Evolutionary conservation across 30 jellyfish, hydroid and myxozoan species (phyloP).

Genomic region (Aurelia coerulea): DNA sequence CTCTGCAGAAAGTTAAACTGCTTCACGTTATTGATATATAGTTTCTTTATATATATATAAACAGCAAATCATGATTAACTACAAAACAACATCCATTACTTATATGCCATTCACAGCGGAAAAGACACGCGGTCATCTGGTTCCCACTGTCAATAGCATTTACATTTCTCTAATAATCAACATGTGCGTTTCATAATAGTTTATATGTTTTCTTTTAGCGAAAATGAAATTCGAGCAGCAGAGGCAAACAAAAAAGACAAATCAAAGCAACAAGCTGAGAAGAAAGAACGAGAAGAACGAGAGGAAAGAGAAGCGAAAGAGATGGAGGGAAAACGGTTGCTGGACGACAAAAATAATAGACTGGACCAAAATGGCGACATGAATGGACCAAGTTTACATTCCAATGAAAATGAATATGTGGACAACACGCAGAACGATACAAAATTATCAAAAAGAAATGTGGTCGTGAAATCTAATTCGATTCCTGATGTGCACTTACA

Average conservation of each 20-base stretch:
- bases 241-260: slow-evolving; percentile 92
- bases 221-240: slow-evolving; percentile 95
- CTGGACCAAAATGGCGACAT: slow-evolving; percentile 61
- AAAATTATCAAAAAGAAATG: slow-evolving; percentile 24
- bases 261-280: slow-evolving; percentile 83
- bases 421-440: slow-evolving; percentile 30
- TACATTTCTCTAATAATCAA: no score
- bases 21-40: no score
- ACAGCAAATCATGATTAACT: no score
- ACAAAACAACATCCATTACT: no score
- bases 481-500: slow-evolving; percentile 66
- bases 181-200: background rate
- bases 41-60: no score
- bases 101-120: no score
- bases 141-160: no score
- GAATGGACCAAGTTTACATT: slow-evolving; percentile 67
- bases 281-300: slow-evolving; percentile 69
- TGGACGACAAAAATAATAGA: slow-evolving; percentile 51
- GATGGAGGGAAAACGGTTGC: slow-evolving; percentile 48
- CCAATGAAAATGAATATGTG: slow-evolving; percentile 47
- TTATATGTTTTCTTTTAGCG: slow-evolving; percentile 45
- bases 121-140: no score
- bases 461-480: slow-evolving; percentile 56
- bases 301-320: slow-evolving; percentile 54
- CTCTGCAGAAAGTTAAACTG: no score